phyloP scores from a whole-genome alignment of 2,888 invertebrate species.

The Glaucopsyche alexis region DNA sequence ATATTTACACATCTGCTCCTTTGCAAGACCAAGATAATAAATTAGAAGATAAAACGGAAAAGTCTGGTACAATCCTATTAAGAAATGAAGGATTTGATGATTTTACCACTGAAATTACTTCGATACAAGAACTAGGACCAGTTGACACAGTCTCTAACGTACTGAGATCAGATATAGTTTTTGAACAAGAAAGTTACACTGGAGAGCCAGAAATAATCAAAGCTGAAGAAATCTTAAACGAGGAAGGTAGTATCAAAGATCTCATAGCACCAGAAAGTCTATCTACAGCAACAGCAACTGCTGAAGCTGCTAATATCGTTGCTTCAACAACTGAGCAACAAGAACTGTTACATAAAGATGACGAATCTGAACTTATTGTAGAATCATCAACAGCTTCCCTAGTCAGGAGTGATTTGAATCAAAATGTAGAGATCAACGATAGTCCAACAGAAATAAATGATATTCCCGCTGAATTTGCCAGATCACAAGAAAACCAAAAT shows the following conservation, averaged over 20 bases:
- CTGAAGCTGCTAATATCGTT: not conserved
- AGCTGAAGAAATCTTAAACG: not conserved
- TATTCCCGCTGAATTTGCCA: conserved; percentile 1
- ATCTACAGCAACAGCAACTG: not conserved
- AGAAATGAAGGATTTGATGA: not conserved
- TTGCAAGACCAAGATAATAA: not conserved
- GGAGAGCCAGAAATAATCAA: not conserved
- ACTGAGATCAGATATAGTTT: not conserved
- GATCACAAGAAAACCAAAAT: not conserved
- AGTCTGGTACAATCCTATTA: not conserved
- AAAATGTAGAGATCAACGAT: conserved; percentile 8
- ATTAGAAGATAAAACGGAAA: not conserved
- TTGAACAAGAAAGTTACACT: conserved; percentile 10
- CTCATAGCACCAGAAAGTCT: not conserved
- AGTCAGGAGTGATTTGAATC: not conserved
- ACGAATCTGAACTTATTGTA: not conserved
- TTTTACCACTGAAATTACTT: not conserved
- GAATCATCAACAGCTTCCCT: conserved; percentile 6
- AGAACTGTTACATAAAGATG: conserved; percentile 8
- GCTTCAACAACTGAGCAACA: not conserved
- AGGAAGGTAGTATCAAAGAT: not conserved
- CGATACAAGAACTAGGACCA: not conserved
- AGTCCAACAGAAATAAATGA: not conserved
- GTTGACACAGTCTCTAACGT: not conserved
- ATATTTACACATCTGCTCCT: not conserved